Base-by-base conservation (phyloP, 2,113 vertebrate species). In the Peromyscus maniculatus region DNA sequence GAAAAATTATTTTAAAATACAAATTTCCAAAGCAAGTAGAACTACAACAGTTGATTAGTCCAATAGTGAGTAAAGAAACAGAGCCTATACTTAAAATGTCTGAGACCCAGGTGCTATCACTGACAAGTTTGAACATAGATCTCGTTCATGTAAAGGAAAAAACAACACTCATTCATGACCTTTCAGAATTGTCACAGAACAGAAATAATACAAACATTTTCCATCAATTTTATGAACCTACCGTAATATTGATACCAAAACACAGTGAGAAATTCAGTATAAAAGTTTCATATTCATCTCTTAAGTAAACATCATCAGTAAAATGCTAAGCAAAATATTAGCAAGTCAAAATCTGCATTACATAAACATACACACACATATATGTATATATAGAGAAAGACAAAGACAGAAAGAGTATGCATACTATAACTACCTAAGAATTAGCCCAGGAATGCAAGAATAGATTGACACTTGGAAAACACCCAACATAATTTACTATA, bases 81-180 rank as follows among this genome's bases (percentile, higher is more conserved):
- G 69, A 75, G 75, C 67, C 11, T 49, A 8, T 77, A 31, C 3
- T n/a, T 89, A 75, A 39, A 75, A 69, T 74, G 7, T 0, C 31
- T 59, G 39, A 91, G 57, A 75, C 28, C 49, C 7, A 52, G 17
- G 9, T 33, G 39, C 12, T 15, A 52, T 77, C 26, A 52, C 13
- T 88, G 52, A 49, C 21, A 15, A 88, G 91, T 75, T 75, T 46
- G 86, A 64, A 19, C 80, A 82, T 31, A 26, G 5, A 75, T 46
- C 16, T 94, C 31, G 87, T 82, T 96, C 67, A 49, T 39, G 28
- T 87, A 91, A 82, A 74, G 12, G 12, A 88, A 57, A 87, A 91
- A 46, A 46, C 10, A 39, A 22, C 16, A 21, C 0, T 49, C 64
- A 66, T 49, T 24, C 0, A 33, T 39, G 59, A 80, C 33, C 26